phyloP scores from a whole-genome alignment of 2,888 invertebrate species.

The Epirrhoe alternata region DNA sequence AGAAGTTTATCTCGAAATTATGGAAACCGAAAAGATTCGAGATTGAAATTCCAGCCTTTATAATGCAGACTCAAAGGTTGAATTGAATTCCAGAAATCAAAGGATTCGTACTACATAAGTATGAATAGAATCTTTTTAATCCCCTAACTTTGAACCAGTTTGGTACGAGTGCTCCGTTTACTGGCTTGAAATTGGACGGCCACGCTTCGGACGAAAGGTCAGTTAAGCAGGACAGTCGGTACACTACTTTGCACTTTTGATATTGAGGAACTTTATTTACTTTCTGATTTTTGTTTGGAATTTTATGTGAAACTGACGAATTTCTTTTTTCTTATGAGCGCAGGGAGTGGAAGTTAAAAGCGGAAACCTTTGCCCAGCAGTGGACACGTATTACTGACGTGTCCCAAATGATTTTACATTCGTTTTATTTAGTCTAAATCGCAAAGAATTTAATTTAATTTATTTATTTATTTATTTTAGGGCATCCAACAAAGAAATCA shows the following conservation, averaged over 20 bases:
- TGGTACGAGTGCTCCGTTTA: slow-evolving; percentile 17
- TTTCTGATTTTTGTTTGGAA: not conserved
- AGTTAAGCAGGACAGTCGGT: not conserved
- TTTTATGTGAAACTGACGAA: not conserved
- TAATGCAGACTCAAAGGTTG: slow-evolving; percentile 67
- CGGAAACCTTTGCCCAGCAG: no score
- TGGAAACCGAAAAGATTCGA: slow-evolving; percentile 49
- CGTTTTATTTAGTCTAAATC: no score
- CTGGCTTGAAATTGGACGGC: slow-evolving; percentile 6
- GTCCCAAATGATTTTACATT: no score
- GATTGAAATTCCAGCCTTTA: slow-evolving; percentile 72
- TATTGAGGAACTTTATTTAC: not conserved
- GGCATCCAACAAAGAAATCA: no score
- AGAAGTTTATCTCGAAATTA: slow-evolving; percentile 39
- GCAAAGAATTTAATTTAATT: no score
- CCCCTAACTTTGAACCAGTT: slow-evolving; percentile 16
- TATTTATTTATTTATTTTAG: no score
- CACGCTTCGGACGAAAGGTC: not conserved
- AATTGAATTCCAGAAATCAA: slow-evolving; percentile 68
- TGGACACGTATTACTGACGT: no score
- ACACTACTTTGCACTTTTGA: slow-evolving; percentile 5
- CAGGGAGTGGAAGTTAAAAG: no score
- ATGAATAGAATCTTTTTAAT: slow-evolving; percentile 32
- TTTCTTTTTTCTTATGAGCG: not conserved
- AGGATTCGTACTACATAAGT: slow-evolving; percentile 52